Base-by-base conservation (phyloP, 2,113 vertebrate species). In the Malurus melanocephalus region DNA sequence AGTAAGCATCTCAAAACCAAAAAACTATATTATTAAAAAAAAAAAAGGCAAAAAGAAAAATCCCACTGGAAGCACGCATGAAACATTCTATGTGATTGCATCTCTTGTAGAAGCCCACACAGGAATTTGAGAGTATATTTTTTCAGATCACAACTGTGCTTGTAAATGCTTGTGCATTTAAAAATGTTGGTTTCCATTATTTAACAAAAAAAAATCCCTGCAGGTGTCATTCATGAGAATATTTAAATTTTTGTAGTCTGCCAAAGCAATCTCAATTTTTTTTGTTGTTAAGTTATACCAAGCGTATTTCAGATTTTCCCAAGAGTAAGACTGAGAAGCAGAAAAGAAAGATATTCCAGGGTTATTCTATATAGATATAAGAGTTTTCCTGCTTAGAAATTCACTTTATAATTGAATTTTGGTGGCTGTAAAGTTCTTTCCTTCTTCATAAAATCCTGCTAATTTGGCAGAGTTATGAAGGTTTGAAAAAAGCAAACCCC, bases 331-430 rank as follows among this genome's bases (percentile, higher is more conserved):
- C 0, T 72, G 53, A 52, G 9, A 6, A 68, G 24, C 30, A 10
- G 26, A 22, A 40, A 72, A 48, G 18, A 21, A 26, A 57, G 3
- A 52, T 49, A 60, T 71, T 49, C 57, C 30, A 79, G 35, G 35
- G 62, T 27, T 85, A 56, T 52, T 0, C 1, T 27, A 23, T 23
- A 10, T 21, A 55, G 0, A 0, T 28, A 10, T 13, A 60, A 42
- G 2, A 81, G 22, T 11, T 28, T 43, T 79, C 30, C 62, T 12
- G 6, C 56, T 65, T 65, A 42, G 16, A 40, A 84, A 56, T 61
- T 87, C 24, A 61, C 28, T 64, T 52, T 16, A 21, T 38, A 76
- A 65, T 11, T 79, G 30, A 64, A 64, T 61, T 85, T 45, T 65
- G 26, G 21, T 51, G 6, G 43, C 49, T 75, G 4, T 24, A 74